phyloP scores from a whole-genome alignment of 2,888 invertebrate genomes.

The Leptinotarsa juncta region DNA sequence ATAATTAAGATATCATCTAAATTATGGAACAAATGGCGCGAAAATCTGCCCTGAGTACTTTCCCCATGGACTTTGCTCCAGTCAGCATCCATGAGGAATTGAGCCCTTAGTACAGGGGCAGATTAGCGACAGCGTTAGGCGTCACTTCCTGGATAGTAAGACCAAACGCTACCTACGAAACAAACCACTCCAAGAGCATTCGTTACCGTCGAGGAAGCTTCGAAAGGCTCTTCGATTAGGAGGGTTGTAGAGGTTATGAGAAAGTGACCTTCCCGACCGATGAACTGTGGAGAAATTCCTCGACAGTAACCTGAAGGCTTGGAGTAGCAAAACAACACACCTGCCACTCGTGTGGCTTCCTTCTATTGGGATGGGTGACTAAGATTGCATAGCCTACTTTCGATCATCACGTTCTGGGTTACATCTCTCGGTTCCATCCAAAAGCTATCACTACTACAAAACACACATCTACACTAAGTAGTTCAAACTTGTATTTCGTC shows the following conservation, averaged over 20 bases:
- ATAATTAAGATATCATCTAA: conserved; percentile 62
- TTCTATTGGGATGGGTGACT: conserved; percentile 51
- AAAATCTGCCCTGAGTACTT: conserved; percentile 54
- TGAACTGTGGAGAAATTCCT: conserved; percentile 18
- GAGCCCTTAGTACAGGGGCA: conserved; percentile 70
- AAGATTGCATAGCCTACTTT: conserved; percentile 56
- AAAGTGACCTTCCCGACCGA: conserved; percentile 14
- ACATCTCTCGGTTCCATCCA: conserved; percentile 41
- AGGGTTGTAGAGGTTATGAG: conserved; percentile 19
- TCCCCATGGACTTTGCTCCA: conserved; percentile 60
- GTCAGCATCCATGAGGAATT: conserved; percentile 68
- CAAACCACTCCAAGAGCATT: conserved; percentile 24
- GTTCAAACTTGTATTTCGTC: conserved; percentile 30
- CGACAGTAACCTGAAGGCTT: conserved; percentile 21
- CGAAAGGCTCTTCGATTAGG: conserved; percentile 12
- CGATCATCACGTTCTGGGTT: conserved; percentile 55
- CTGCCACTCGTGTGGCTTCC: conserved; percentile 48
- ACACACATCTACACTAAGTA: conserved; percentile 37
- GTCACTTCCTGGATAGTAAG: conserved; percentile 62
- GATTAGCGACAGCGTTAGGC: conserved; percentile 65
- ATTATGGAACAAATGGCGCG: conserved; percentile 53
- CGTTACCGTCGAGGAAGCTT: conserved; percentile 34
- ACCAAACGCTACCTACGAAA: conserved; percentile 52
- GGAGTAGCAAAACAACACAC: conserved; percentile 38
- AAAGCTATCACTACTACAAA: conserved; percentile 29